phyloP scores from a whole-genome alignment of 2,113 vertebrate genomes.

The Microtus ochrogaster region DNA sequence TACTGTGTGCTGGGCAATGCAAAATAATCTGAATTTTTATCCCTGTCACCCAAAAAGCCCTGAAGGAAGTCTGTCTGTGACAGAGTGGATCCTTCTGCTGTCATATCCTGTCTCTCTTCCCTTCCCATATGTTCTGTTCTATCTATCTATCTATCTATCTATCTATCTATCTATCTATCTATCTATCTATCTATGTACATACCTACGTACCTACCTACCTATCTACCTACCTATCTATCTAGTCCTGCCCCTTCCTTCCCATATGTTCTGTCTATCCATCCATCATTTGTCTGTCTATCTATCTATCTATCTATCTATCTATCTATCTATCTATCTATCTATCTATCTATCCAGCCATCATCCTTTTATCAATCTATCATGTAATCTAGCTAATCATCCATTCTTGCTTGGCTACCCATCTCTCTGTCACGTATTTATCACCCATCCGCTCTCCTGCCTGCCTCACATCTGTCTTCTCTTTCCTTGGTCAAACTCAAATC shows the following conservation, averaged over 20 bases:
- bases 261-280: too few species aligned
- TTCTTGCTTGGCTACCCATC: neutral
- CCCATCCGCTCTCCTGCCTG: neutral
- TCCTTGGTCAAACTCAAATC: neutral
- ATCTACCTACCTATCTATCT: too few species aligned
- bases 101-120: neutral
- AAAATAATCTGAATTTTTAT: conserved; percentile 27
- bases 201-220: too few species aligned
- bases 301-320: neutral
- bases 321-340: neutral
- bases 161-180: neutral
- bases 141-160: neutral
- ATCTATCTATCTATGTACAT: too few species aligned
- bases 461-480: neutral
- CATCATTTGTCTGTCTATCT: neutral
- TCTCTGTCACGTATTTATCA: neutral
- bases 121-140: neutral
- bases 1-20: neutral
- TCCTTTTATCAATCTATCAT: neutral
- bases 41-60: conserved; percentile 6
- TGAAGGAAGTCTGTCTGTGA: neutral
- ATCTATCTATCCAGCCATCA: neutral
- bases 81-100: neutral
- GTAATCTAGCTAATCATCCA: neutral
- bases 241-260: too few species aligned